These are phyloP conservation scores for Frankliniella intonsa DNA, from an alignment of 2,888 invertebrate species.

Conservation along the genomic window DNA sequence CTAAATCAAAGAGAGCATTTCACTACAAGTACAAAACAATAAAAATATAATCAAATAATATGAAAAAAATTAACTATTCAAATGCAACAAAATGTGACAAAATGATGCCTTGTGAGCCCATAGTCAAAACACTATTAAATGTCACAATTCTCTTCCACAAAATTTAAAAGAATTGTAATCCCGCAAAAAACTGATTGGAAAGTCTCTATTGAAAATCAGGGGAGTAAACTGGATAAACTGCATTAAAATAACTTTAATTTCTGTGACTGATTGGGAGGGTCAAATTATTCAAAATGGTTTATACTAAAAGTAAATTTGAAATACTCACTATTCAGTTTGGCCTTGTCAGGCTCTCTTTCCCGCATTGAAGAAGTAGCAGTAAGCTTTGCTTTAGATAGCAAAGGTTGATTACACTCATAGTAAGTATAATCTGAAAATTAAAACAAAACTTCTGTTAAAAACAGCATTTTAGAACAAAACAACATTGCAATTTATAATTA, in stretches of 20 bases:
- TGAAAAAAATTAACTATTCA: not conserved
- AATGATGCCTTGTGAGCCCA: no score
- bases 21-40: constrained; percentile 20
- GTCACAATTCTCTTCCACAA: not conserved
- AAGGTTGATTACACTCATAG: constrained; percentile 75
- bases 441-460: not conserved
- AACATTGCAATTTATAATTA: not conserved
- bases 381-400: constrained; percentile 67
- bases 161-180: not conserved
- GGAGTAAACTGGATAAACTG: not conserved
- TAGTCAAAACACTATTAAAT: no score
- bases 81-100: no score
- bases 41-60: constrained; percentile 17
- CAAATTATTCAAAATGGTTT: constrained; percentile 9
- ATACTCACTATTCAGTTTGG: constrained; percentile 72
- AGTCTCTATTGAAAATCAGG: not conserved
- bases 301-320: not conserved
- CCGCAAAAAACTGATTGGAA: not conserved
- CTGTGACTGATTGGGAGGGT: constrained; percentile 32
- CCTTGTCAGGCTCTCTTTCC: constrained; percentile 81
- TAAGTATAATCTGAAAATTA: constrained; percentile 48
- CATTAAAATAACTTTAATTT: constrained; percentile 31
- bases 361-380: constrained; percentile 75
- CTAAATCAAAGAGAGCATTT: not conserved
- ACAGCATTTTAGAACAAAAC: not conserved